Evolutionary conservation across 2,888 invertebrate species (phyloP), one percentile per base, ranked within the genome.

Genomic region (Agriopis leucophaearia): DNA sequence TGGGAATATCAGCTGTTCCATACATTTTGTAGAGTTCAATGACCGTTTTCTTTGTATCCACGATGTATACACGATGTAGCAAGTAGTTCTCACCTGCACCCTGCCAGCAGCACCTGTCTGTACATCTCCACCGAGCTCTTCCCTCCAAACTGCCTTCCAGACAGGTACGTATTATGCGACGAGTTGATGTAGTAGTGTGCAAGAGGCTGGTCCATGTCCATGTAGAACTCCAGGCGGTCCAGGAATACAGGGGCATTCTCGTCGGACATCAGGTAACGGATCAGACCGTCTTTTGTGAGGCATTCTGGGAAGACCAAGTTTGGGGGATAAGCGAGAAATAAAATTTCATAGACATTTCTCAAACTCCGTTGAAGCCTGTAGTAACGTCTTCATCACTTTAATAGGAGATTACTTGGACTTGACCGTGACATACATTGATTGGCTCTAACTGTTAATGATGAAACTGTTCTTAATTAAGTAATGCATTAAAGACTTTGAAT

Each of bases 121-220:
- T 99, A 99, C 98, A 99, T 99, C 94, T 99, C 99, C 5, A 99
- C 99, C 78, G 98, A 98, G 73, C 99, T 99, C 91, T 97, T 98
- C 13, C 99, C 99, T 62, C 99, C 99, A 88, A 99, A 99, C 94
- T 99, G 99, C 71, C 99, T 92, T 0, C 99, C 99, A 36, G 96
- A 96, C 72, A 99, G 94, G 89, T 99, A 99, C 13, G 99, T 99
- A 88, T 99, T 99, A 89, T 99, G 99, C 71, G 98, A 99, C 70
- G 99, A 99, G 95, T 99, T 99, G 84, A 99, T 99, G 94, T 99
- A 99, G 94, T 99, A 99, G 88, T 99, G 99, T 9, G 98, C 97
- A 63, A 99, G 89, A 0, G 99, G 98, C 87, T 99, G 99, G 88
- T 99, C 99, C 99, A 99, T 99, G 76, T 99, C 99, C 97, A 97